phyloP scores from a whole-genome alignment of 2,888 invertebrate species.

The Drosophila aldrichi region DNA sequence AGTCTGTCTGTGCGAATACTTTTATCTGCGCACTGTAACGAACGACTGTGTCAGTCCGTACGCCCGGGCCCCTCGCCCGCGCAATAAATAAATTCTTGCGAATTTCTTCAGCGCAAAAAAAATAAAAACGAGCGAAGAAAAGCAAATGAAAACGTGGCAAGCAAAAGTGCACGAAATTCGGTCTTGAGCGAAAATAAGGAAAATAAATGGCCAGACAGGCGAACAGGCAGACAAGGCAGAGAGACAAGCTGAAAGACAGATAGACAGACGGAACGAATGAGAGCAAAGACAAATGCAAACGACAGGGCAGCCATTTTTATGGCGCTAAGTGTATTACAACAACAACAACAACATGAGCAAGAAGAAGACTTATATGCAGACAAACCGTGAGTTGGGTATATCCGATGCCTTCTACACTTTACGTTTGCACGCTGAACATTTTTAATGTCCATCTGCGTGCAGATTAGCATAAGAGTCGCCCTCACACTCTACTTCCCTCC shows the following conservation, averaged over 20 bases:
- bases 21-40: conserved; percentile 42
- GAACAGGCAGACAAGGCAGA: not conserved
- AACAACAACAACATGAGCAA: conserved; percentile 30
- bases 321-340: conserved; percentile 65
- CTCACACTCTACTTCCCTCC: not conserved
- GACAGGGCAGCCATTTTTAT: conserved; percentile 65
- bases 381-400: not conserved
- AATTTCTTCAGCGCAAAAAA: conserved; percentile 42
- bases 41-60: conserved; percentile 9
- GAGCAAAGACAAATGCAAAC: conserved; percentile 59
- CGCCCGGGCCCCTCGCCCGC: conserved; percentile 1
- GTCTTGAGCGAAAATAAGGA: conserved; percentile 38
- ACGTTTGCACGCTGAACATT: conserved; percentile 61
- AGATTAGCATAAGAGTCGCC: conserved; percentile 72
- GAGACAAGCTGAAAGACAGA: conserved; percentile 9
- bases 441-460: conserved; percentile 73
- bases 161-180: conserved; percentile 40
- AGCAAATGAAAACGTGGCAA: conserved; percentile 21
- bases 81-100: conserved; percentile 65
- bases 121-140: conserved; percentile 10
- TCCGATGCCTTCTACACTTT: conserved; percentile 24
- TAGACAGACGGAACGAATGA: conserved; percentile 19
- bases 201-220: conserved; percentile 42
- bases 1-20: conserved; percentile 37
- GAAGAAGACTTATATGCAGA: conserved; percentile 17